A percentile compares a stretch with the other conserved stretches of the same genome.
phyloP scores from a whole-genome alignment of 2,888 invertebrate species.

The Pherbina coryleti region DNA sequence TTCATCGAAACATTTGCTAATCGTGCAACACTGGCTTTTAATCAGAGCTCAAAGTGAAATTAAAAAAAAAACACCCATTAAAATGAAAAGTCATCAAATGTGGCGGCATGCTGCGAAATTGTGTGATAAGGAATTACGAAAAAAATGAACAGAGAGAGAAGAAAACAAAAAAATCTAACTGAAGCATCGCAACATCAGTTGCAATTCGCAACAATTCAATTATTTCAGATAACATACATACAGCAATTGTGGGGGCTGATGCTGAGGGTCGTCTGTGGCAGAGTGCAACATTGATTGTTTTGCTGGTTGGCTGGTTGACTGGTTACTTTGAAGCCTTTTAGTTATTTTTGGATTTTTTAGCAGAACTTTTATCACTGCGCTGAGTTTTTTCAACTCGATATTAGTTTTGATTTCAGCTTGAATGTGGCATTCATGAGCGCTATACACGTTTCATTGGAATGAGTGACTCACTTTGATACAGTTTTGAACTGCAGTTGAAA shows the following conservation, averaged over 20 bases:
- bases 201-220: conserved; percentile 48
- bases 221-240: conserved; percentile 47
- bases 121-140: neutral
- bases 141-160: neutral
- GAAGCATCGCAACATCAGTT: conserved; percentile 43
- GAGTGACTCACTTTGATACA: no score
- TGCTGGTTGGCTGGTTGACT: no score
- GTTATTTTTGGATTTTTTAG: no score
- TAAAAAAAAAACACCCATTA: neutral
- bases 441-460: no score
- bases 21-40: neutral
- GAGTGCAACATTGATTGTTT: no score
- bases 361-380: no score
- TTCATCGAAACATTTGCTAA: neutral
- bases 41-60: neutral
- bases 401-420: no score
- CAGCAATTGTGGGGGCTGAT: conserved; percentile 28
- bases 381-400: no score
- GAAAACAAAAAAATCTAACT: conserved; percentile 25
- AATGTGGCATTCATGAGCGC: no score
- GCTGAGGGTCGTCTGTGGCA: neutral
- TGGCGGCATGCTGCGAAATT: neutral
- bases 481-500: no score
- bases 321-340: no score
- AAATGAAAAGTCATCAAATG: neutral